phyloP scores from a whole-genome alignment of 1,140 invertebrate genomes.

The Augochlora pura region DNA sequence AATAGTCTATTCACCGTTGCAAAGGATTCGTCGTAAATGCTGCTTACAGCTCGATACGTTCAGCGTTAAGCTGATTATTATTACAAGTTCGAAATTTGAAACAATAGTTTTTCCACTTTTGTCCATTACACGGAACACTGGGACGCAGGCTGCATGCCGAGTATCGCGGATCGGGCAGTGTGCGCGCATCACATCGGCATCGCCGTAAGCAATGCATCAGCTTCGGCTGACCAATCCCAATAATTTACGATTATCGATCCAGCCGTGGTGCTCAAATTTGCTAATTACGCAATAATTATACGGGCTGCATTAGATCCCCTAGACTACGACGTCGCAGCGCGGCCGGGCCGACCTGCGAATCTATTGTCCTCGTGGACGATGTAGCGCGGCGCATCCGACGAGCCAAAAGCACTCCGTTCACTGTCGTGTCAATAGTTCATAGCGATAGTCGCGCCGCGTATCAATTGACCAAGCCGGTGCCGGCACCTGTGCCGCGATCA shows the following conservation, averaged over 20 bases:
- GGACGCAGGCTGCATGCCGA: too few species aligned
- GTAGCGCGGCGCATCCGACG: background rate
- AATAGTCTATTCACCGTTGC: too few species aligned
- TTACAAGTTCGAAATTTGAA: too few species aligned
- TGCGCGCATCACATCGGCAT: conserved; percentile 1
- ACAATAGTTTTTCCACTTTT: too few species aligned
- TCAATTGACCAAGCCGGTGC: conserved; percentile 39
- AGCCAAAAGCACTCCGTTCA: conserved; percentile 50
- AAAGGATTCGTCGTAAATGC: too few species aligned
- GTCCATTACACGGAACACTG: too few species aligned
- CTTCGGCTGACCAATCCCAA: conserved; percentile 67
- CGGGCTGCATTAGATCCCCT: conserved; percentile 63
- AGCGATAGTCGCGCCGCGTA: conserved; percentile 41
- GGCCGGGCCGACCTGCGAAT: conserved; percentile 11
- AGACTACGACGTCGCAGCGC: conserved; percentile 29
- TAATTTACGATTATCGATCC: conserved; percentile 71
- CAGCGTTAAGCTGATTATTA: too few species aligned
- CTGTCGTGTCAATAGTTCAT: conserved; percentile 64
- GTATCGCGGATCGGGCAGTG: too few species aligned
- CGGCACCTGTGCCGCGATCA: conserved; percentile 14
- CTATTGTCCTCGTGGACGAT: conserved; percentile 23
- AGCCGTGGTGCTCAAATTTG: conserved; percentile 70
- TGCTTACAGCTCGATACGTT: too few species aligned
- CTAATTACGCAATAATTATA: conserved; percentile 71
- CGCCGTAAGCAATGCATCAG: conserved; percentile 65